A percentile compares a stretch with the other conserved stretches of the same genome.
phyloP scores from a whole-genome alignment of 2,888 invertebrate species.

The Mythimna lalbum region DNA sequence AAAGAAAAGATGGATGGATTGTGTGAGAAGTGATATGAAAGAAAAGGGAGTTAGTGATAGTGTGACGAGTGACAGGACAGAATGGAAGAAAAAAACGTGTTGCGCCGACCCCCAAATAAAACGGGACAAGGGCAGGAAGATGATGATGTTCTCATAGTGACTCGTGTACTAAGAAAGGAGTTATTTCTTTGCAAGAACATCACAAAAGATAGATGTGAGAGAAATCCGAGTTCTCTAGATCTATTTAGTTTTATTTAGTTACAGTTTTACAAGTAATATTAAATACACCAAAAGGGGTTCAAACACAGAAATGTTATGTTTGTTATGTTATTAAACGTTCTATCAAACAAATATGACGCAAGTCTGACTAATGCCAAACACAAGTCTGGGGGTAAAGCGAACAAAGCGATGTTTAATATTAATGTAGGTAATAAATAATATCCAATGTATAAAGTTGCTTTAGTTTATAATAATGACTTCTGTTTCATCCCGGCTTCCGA shows the following conservation, averaged over 20 bases:
- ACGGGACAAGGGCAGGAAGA: too few relatives aligned
- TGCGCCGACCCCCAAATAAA: too few relatives aligned
- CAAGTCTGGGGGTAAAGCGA: constrained; percentile 8
- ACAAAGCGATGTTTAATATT: constrained; percentile 43
- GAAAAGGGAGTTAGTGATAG: too few relatives aligned
- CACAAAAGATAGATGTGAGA: not conserved
- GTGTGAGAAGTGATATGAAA: too few relatives aligned
- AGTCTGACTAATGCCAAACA: constrained; percentile 27
- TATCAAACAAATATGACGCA: constrained; percentile 29
- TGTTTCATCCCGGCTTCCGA: constrained; percentile 31
- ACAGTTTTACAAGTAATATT: not conserved
- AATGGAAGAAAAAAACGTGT: too few relatives aligned
- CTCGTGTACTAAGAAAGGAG: not conserved
- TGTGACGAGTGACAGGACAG: too few relatives aligned
- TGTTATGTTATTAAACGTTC: constrained; percentile 18
- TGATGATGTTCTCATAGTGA: too few relatives aligned
- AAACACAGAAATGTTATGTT: constrained; percentile 13
- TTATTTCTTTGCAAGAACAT: not conserved
- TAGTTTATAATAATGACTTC: constrained; percentile 42
- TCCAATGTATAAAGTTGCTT: constrained; percentile 8
- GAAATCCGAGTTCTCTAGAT: not conserved
- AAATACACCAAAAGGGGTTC: not conserved
- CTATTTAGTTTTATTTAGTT: not conserved
- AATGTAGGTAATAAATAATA: constrained; percentile 43
- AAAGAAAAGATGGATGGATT: too few relatives aligned